These are phyloP conservation scores for Cliona cf. orientalis DNA, from an alignment of 37 sponge, comb jelly and placozoan genomes.

Conservation along the genomic window DNA sequence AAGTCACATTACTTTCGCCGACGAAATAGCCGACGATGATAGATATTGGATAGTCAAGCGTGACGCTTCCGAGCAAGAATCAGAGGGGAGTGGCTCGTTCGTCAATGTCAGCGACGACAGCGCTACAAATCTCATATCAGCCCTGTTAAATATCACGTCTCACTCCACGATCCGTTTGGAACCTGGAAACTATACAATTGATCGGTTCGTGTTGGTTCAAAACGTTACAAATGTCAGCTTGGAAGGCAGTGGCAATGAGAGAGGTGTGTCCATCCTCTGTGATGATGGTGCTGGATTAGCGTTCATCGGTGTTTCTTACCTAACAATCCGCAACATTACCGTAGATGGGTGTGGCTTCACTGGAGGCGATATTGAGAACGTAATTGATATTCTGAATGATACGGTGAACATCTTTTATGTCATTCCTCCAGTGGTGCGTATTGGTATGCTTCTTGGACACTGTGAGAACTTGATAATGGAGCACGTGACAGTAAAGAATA, in stretches of 20 bases:
- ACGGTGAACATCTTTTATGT: conserved; percentile 3
- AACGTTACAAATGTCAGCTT: conserved; percentile 12
- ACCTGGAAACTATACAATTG: conserved; percentile 21
- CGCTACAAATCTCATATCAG: too few species aligned
- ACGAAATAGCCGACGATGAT: too few species aligned
- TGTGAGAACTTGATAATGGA: conserved; percentile 13
- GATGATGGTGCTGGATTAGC: conserved; percentile 23
- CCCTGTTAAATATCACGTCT: conserved; percentile 10
- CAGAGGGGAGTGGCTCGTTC: too few species aligned
- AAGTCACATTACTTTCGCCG: too few species aligned
- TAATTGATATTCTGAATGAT: neutral
- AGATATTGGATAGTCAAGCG: too few species aligned
- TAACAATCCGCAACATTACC: conserved; percentile 6
- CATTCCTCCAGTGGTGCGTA: neutral
- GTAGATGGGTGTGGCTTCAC: conserved; percentile 43
- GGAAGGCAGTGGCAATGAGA: neutral
- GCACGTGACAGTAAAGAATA: conserved; percentile 13
- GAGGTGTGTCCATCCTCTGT: conserved; percentile 26
- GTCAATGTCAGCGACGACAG: too few species aligned
- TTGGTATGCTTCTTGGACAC: conserved; percentile 16
- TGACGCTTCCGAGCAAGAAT: too few species aligned
- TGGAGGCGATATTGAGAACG: neutral
- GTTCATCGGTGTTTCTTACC: conserved; percentile 20
- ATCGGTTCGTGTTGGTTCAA: neutral
- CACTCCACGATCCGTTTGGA: neutral